Evolutionary conservation across 2,888 invertebrate genomes (phyloP).

Genomic region (Mythimna impura): DNA sequence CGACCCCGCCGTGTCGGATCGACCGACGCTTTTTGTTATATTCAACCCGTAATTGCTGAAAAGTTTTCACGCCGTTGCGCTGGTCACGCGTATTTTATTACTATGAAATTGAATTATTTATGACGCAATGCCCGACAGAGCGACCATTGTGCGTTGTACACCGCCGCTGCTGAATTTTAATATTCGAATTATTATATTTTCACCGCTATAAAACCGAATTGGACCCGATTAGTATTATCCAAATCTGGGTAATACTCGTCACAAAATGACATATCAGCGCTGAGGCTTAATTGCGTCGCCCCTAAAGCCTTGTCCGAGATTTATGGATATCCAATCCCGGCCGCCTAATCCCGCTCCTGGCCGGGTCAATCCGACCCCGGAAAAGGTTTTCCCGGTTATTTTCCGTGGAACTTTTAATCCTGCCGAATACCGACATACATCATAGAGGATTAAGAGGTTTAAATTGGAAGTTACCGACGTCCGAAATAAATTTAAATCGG

Average conservation of each 20-base stretch:
- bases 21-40: conserved; percentile 88
- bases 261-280: conserved; percentile 87
- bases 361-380: conserved; percentile 90
- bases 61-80: conserved; percentile 89
- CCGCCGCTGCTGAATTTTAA: conserved; percentile 88
- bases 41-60: conserved; percentile 90
- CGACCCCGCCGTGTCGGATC: conserved; percentile 76
- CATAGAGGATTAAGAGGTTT: conserved; percentile 91
- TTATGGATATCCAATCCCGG: conserved; percentile 91
- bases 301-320: conserved; percentile 88
- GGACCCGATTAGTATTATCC: conserved; percentile 80
- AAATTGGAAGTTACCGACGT: conserved; percentile 91
- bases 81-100: conserved; percentile 90
- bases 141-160: conserved; percentile 83
- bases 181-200: conserved; percentile 85
- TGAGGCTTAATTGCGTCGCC: conserved; percentile 88
- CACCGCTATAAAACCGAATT: conserved; percentile 69
- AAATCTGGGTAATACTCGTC: conserved; percentile 77
- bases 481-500: conserved; percentile 91
- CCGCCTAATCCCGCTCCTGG: conserved; percentile 88
- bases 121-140: conserved; percentile 82
- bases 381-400: conserved; percentile 91
- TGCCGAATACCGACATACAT: conserved; percentile 90
- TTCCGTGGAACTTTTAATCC: conserved; percentile 91
- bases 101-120: conserved; percentile 91